Conservation (phyloP, 2,113 vertebrate species). For the Merops nubicus region DNA sequence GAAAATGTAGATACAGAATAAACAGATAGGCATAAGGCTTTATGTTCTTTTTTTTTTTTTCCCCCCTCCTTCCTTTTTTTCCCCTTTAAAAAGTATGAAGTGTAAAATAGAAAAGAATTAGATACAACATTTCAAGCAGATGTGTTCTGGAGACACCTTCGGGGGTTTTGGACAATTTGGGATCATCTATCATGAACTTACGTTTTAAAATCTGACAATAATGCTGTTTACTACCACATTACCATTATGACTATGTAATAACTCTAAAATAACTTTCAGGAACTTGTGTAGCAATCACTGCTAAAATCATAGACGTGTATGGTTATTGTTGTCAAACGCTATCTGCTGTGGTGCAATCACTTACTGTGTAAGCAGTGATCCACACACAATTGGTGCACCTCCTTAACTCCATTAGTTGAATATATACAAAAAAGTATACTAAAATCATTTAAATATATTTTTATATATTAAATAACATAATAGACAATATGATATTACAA, state of each 20-base stretch:
- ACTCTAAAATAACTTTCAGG: neutral
- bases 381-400: fast-evolving
- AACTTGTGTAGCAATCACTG: neutral
- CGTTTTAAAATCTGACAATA: neutral
- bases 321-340: no score
- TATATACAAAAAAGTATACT: neutral
- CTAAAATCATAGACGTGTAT: neutral
- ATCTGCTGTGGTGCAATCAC: neutral
- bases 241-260: neutral
- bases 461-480: no score
- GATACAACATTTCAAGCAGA: neutral
- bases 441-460: neutral
- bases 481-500: no score
- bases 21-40: neutral
- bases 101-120: neutral
- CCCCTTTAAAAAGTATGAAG: neutral
- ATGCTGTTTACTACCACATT: neutral
- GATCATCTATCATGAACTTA: neutral
- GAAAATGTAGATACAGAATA: neutral
- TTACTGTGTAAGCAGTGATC: neutral
- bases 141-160: neutral
- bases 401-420: neutral
- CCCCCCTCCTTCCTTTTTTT: no score
- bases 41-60: neutral
- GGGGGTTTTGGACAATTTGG: neutral